phyloP scores from a whole-genome alignment of 2,797 vertebrate genomes.

The Holocentrus rufus region DNA sequence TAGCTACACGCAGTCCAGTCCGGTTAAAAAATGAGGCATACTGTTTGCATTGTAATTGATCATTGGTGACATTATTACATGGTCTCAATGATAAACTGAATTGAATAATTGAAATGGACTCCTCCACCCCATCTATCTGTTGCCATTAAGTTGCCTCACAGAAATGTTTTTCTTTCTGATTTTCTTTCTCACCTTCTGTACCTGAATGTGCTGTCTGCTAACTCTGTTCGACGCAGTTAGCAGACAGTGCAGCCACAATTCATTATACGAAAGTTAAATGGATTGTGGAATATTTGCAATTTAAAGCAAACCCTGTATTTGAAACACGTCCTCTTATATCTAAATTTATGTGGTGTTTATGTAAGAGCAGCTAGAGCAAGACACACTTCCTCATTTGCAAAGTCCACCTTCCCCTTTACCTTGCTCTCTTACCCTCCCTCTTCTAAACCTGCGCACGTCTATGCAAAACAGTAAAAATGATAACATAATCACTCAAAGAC shows the following conservation, averaged over 20 bases:
- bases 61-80: conserved; percentile 64
- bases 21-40: conserved; percentile 26
- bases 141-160: conserved; percentile 44
- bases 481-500: conserved; percentile 84
- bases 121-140: conserved; percentile 37
- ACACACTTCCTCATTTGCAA: conserved; percentile 39
- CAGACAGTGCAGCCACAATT: no score
- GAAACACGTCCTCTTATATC: conserved; percentile 27
- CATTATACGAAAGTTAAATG: conserved; percentile 10
- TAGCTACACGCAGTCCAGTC: conserved; percentile 29
- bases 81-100: conserved; percentile 62
- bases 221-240: conserved; percentile 18
- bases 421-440: conserved; percentile 20
- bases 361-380: conserved; percentile 9
- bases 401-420: conserved; percentile 28
- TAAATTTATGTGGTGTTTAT: conserved; percentile 13
- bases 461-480: conserved; percentile 84
- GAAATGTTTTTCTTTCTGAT: conserved; percentile 1
- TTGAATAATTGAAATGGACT: conserved; percentile 61
- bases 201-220: conserved; percentile 36
- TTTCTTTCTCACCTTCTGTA: background rate
- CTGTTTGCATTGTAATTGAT: conserved; percentile 62
- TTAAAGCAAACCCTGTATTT: conserved; percentile 16
- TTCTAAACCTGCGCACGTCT: conserved; percentile 73
- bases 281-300: conserved; percentile 11